phyloP scores from a whole-genome alignment of 2,888 invertebrate species.

The Drosophila antonietae region DNA sequence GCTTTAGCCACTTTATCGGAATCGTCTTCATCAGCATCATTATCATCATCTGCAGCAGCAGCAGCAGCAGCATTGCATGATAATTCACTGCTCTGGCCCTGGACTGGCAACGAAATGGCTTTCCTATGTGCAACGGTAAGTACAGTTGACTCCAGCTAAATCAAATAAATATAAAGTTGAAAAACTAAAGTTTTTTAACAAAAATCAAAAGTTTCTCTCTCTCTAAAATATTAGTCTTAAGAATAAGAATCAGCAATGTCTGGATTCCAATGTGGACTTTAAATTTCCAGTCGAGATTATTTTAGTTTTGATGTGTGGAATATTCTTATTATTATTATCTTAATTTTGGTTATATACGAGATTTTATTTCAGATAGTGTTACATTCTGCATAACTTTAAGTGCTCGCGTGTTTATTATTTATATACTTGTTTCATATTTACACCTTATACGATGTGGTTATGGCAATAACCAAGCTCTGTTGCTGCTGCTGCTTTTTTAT shows the following conservation, averaged over 20 bases:
- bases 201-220: not conserved
- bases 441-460: constrained; percentile 45
- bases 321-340: not conserved
- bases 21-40: constrained; percentile 27
- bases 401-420: not conserved
- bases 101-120: constrained; percentile 79
- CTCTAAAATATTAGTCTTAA: not conserved
- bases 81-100: constrained; percentile 65
- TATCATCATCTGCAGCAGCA: constrained; percentile 3
- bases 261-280: not conserved
- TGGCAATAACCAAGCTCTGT: constrained; percentile 17
- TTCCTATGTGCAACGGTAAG: constrained; percentile 73
- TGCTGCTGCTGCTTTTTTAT: constrained; percentile 10
- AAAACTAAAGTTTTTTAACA: not conserved
- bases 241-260: not conserved
- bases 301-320: not conserved
- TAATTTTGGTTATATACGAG: not conserved
- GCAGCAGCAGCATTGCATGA: constrained; percentile 54
- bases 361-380: not conserved
- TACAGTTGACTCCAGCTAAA: constrained; percentile 29
- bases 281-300: not conserved
- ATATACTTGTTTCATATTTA: constrained; percentile 1
- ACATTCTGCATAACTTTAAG: not conserved
- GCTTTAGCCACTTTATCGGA: constrained; percentile 21
- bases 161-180: constrained; percentile 16